Base-by-base conservation (phyloP, 2,113 vertebrate species). In the Coryphaenoides rupestris region DNA sequence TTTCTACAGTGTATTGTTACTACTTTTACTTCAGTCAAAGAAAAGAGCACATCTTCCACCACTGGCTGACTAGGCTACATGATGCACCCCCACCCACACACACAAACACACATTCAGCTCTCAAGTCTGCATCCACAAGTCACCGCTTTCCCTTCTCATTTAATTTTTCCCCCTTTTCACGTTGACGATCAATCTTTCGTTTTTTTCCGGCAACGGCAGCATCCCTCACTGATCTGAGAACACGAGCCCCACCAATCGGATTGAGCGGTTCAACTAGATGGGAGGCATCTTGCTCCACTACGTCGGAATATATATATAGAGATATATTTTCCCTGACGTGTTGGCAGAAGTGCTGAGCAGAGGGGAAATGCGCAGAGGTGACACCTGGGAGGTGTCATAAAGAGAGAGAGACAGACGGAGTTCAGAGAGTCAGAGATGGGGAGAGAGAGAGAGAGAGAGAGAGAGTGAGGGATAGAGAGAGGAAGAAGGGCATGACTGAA, bases 261-360 rank as follows among this genome's bases (percentile, higher is more conserved):
- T 45, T 45, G 40, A 5, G 40, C 17, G 16, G 9, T 4, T 3
- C 47, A 13, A 16, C 47, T 1, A 50, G 15, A 50, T 16, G n/a
- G 47, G n/a, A n/a, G 73, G 17, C 33, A 53, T 55, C 67, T 58
- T 9, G 67, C 75, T 75, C 55, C 24, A 19, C 75, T 78, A 76
- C 74, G 13, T 40, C 33, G 33, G 6, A 40, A 7, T 7, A 12
- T 40, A 40, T 40, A 12, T 74, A 79, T 80, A 83, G 67, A 68
- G 66, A 79, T 80, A 77, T 83, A 66, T 75, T 10, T 5, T 49
- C 15, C 17, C 15, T 13, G 80, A 69, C 77, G 71, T 69, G 75
- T 67, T 28, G 72, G 77, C 77, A 69, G 70, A 58, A 77, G 72
- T 72, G 77, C 80, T 82, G 82, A 85, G 14, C 3, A 26, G 45